Percentiles rank a stretch among this genome's conserved stretches.
These are phyloP conservation scores for Mohoua ochrocephala DNA, from an alignment of 2,113 vertebrate species.

Conservation along the genomic window DNA sequence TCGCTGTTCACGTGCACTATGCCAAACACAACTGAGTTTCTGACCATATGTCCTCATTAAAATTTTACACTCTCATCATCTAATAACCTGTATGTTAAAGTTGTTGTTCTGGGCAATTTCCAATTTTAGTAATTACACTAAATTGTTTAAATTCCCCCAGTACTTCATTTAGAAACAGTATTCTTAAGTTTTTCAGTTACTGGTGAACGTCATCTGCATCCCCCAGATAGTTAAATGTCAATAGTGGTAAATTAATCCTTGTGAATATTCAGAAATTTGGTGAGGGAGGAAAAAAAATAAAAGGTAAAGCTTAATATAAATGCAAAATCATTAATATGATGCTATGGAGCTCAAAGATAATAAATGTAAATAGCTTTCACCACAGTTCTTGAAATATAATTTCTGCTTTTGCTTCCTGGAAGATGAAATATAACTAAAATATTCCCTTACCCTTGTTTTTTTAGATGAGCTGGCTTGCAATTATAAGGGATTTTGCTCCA, in stretches of 20 bases:
- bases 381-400: neutral
- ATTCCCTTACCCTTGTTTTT: neutral
- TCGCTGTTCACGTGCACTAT: neutral
- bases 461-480: neutral
- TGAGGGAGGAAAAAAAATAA: neutral
- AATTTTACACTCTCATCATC: neutral
- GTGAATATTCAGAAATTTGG: neutral
- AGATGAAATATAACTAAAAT: conserved; percentile 38
- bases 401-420: neutral
- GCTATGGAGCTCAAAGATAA: neutral
- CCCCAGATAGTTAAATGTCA: neutral
- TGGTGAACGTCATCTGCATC: neutral
- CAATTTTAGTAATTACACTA: neutral
- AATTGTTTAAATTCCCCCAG: neutral
- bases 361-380: neutral
- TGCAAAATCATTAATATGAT: neutral
- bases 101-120: neutral
- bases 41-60: neutral
- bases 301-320: neutral
- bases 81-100: neutral
- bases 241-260: neutral
- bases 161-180: neutral
- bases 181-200: neutral
- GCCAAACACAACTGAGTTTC: neutral
- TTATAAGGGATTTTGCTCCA: conserved; percentile 40